Conservation (phyloP, 1,140 invertebrate species). For the Microplitis mediator region DNA sequence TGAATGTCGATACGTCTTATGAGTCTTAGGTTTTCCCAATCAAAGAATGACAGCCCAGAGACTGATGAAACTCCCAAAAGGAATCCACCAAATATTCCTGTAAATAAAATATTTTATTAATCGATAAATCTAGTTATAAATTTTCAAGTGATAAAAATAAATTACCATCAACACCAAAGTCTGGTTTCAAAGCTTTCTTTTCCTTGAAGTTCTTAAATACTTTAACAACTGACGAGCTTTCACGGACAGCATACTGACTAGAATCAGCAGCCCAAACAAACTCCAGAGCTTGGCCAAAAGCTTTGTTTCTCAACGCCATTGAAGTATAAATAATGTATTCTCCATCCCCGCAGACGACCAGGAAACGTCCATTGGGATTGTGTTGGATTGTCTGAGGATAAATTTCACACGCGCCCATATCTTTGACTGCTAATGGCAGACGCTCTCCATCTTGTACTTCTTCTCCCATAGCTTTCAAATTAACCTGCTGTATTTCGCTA, state of each 20-base stretch:
- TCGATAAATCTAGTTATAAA: slow-evolving; percentile 10
- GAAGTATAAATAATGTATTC: slow-evolving; percentile 99
- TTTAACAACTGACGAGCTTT: slow-evolving; percentile 88
- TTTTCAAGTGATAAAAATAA: neutral
- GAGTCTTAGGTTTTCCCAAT: slow-evolving; percentile 94
- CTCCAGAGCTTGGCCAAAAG: slow-evolving; percentile 96
- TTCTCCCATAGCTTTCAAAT: slow-evolving; percentile 84
- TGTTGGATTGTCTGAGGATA: slow-evolving; percentile 98
- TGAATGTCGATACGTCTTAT: slow-evolving; percentile 95
- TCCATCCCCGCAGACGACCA: slow-evolving; percentile 99
- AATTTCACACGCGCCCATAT: slow-evolving; percentile 99
- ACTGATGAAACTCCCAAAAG: slow-evolving; percentile 93
- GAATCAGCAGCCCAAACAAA: slow-evolving; percentile 99
- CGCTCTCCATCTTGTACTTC: slow-evolving; percentile 68
- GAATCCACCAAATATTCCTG: slow-evolving; percentile 94
- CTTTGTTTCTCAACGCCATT: slow-evolving; percentile 98
- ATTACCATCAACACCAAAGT: slow-evolving; percentile 90
- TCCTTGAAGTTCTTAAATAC: slow-evolving; percentile 99
- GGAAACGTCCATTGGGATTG: slow-evolving; percentile 98
- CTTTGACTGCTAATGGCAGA: slow-evolving; percentile 91
- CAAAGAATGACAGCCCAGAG: slow-evolving; percentile 93
- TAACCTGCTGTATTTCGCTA: slow-evolving; percentile 97
- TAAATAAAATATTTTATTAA: slow-evolving; percentile 36
- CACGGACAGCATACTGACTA: slow-evolving; percentile 92
- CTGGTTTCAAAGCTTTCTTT: slow-evolving; percentile 91